Evolutionary conservation across 2,888 invertebrate genomes (phyloP).

Genomic region (Gandaritis pyraliata): DNA sequence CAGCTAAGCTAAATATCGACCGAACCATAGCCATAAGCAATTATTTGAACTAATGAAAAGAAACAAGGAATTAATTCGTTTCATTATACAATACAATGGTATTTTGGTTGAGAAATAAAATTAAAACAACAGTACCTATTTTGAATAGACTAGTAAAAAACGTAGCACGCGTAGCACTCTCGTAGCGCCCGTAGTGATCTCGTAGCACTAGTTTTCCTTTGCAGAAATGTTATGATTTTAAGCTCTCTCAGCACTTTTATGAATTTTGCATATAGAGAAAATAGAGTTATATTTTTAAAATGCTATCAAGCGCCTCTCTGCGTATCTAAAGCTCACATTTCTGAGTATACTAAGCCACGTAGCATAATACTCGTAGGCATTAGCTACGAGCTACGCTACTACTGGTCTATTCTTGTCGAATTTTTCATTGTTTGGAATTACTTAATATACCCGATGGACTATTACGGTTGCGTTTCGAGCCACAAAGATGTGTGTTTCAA

Average conservation of each 20-base stretch:
- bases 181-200: constrained; percentile 25
- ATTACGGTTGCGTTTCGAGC: too few species aligned
- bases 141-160: constrained; percentile 2
- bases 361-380: constrained; percentile 18
- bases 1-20: too few species aligned
- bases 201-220: constrained; percentile 22
- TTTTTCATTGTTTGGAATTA: neutral
- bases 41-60: too few species aligned
- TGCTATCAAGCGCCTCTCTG: constrained; percentile 10
- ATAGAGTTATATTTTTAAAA: constrained; percentile 27
- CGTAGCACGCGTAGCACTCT: constrained; percentile 29
- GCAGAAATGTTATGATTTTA: constrained; percentile 24
- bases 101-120: neutral
- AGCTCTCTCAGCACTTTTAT: constrained; percentile 24
- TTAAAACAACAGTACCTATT: neutral
- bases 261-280: constrained; percentile 19
- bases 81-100: too few species aligned
- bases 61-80: too few species aligned
- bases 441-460: neutral
- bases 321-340: constrained; percentile 41
- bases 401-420: constrained; percentile 2
- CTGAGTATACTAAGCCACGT: constrained; percentile 17
- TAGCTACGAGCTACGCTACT: constrained; percentile 1
- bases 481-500: too few species aligned
- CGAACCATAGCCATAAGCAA: too few species aligned